Conservation (phyloP, 53 echinoderm and acorn worm genomes). For the Zoroaster sp. region DNA sequence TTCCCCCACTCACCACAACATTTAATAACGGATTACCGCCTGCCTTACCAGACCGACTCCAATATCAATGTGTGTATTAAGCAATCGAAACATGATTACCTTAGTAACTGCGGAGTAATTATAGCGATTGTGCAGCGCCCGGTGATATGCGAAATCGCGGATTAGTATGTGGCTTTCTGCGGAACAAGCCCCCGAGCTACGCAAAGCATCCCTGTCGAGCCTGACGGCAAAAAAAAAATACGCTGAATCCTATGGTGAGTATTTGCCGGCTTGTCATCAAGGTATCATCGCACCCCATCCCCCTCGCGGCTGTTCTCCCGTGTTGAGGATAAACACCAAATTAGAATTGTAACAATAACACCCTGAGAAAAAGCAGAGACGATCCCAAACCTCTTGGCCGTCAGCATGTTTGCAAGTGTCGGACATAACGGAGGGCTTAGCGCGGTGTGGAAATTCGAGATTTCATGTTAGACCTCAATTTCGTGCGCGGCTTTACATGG, state of each 20-base stretch:
- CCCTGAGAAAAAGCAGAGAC: constrained; percentile 15
- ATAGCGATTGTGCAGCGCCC: constrained; percentile 57
- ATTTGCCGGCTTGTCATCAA: constrained; percentile 28
- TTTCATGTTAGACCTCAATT: constrained; percentile 56
- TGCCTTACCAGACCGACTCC: constrained; percentile 32
- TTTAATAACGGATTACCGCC: constrained; percentile 54
- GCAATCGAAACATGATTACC: constrained; percentile 69
- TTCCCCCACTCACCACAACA: constrained; percentile 27
- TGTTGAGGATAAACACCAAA: constrained; percentile 56
- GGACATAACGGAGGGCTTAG: constrained; percentile 47
- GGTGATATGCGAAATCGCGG: constrained; percentile 49
- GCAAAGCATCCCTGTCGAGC: constrained; percentile 35
- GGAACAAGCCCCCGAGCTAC: constrained; percentile 39
- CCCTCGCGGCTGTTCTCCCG: constrained; percentile 34
- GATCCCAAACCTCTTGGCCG: not conserved
- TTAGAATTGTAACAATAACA: constrained; percentile 61
- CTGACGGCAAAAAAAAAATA: not conserved
- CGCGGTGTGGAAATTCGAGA: constrained; percentile 58
- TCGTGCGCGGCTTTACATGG: constrained; percentile 47
- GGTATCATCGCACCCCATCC: constrained; percentile 44
- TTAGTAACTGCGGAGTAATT: constrained; percentile 60
- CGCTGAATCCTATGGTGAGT: not conserved
- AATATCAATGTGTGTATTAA: constrained; percentile 56
- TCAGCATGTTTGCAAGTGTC: constrained; percentile 55
- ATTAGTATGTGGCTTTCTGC: constrained; percentile 44